Percentiles rank a stretch among this genome's conserved stretches.
Conservation (phyloP, 2,113 vertebrate species). For the Tachysurus fulvidraco region DNA sequence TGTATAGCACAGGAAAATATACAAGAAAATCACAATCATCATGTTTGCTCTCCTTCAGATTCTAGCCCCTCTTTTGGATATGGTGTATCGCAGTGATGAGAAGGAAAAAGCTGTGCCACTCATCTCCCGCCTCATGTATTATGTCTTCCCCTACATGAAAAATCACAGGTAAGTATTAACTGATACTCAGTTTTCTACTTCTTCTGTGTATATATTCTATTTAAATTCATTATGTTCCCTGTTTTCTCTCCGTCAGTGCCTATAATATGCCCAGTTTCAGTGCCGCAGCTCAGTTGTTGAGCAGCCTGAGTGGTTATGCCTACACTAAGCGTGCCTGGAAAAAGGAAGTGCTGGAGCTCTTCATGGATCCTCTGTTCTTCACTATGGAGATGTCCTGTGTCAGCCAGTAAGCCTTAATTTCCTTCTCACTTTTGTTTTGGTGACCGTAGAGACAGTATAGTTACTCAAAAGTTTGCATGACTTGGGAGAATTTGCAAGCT, state of each 20-base stretch:
- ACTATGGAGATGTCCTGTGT: slow-evolving; percentile 90
- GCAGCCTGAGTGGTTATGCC: slow-evolving; percentile 93
- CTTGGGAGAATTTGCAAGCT: too few species aligned
- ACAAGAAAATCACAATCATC: not conserved
- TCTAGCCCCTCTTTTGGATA: slow-evolving; percentile 90
- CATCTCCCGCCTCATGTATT: slow-evolving; percentile 92
- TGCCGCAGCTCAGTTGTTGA: slow-evolving; percentile 87
- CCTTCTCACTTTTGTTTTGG: not conserved
- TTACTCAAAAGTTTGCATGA: not conserved
- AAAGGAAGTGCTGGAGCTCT: slow-evolving; percentile 92
- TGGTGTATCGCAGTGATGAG: slow-evolving; percentile 96
- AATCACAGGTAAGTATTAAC: slow-evolving; percentile 84
- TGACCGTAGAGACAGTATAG: not conserved
- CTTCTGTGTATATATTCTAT: not conserved
- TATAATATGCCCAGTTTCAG: slow-evolving; percentile 95
- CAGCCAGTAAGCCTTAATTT: slow-evolving; percentile 75
- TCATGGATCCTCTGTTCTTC: slow-evolving; percentile 94
- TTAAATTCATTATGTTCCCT: not conserved
- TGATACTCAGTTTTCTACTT: not conserved
- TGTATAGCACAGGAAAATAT: not conserved
- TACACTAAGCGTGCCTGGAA: slow-evolving; percentile 96
- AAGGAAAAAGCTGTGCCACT: slow-evolving; percentile 94
- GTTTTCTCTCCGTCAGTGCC: slow-evolving; percentile 68
- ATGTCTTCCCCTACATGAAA: slow-evolving; percentile 92
- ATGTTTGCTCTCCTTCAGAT: slow-evolving; percentile 69